Conservation (phyloP, 2,888 invertebrate species). For the Subacronicta megacephala region DNA sequence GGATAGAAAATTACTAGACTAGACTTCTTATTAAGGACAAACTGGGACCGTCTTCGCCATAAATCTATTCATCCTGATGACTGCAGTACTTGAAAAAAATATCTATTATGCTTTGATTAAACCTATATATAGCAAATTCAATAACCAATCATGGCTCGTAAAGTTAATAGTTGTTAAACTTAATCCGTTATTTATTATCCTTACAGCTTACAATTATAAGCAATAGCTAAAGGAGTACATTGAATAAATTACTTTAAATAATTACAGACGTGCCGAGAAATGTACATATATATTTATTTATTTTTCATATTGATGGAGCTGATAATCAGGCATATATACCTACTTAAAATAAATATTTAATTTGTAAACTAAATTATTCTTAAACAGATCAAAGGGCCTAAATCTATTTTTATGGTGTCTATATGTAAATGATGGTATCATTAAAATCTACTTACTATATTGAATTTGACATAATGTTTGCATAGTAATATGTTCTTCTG, state of each 20-base stretch:
- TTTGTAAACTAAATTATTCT: slow-evolving; percentile 24
- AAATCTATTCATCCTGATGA: slow-evolving; percentile 17
- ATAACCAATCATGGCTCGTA: slow-evolving; percentile 50
- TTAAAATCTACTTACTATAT: slow-evolving; percentile 20
- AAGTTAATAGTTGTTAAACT: slow-evolving; percentile 41
- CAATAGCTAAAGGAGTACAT: slow-evolving; percentile 55
- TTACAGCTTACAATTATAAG: slow-evolving; percentile 56
- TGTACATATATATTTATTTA: slow-evolving; percentile 15
- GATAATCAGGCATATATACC: slow-evolving; percentile 13
- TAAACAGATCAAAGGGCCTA: slow-evolving; percentile 33
- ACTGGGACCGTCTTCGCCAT: slow-evolving; percentile 16
- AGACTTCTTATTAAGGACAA: slow-evolving; percentile 24
- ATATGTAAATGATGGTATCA: slow-evolving; percentile 22
- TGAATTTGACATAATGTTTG: slow-evolving; percentile 4
- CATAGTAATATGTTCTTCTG: no score
- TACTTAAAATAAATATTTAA: slow-evolving; percentile 24
- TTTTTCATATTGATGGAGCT: slow-evolving; percentile 15
- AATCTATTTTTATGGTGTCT: slow-evolving; percentile 36
- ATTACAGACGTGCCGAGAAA: slow-evolving; percentile 33
- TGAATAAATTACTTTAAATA: slow-evolving; percentile 35
- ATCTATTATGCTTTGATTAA: slow-evolving; percentile 28
- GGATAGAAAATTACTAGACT: background rate
- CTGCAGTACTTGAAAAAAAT: slow-evolving; percentile 26
- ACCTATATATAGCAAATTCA: slow-evolving; percentile 41
- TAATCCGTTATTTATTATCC: slow-evolving; percentile 58